A percentile compares a stretch with the other conserved stretches of the same genome.
phyloP scores from a whole-genome alignment of 2,113 vertebrate genomes.

The Hyaena hyaena region DNA sequence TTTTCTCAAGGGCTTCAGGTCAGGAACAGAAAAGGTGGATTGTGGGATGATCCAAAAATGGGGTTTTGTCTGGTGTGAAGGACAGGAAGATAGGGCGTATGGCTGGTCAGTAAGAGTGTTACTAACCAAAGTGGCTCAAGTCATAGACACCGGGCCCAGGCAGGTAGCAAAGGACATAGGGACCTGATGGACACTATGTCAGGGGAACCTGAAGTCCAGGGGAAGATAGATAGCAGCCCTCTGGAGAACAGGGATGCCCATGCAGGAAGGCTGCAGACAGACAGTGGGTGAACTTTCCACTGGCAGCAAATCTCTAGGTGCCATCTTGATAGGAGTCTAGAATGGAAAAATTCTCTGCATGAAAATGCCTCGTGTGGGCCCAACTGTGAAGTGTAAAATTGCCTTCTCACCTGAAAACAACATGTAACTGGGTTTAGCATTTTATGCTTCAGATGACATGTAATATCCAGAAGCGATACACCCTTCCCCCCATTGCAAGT shows the following conservation, averaged over 20 bases:
- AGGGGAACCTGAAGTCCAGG: neutral
- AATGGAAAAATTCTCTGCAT: constrained; percentile 2
- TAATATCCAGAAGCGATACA: constrained; percentile 18
- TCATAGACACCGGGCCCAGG: too few relatives aligned
- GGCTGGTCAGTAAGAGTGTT: neutral
- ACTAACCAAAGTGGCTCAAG: neutral
- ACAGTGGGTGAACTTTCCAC: neutral
- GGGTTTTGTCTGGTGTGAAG: neutral
- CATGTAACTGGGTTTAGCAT: neutral
- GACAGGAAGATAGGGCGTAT: neutral
- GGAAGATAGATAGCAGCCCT: neutral
- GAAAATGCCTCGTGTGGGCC: neutral
- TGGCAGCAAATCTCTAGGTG: neutral
- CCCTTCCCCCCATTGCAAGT: neutral
- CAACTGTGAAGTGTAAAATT: neutral
- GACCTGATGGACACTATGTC: rapidly evolving
- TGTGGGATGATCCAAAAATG: neutral
- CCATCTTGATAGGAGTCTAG: neutral
- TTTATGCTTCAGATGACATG: neutral
- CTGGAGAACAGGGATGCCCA: neutral
- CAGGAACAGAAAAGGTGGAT: neutral
- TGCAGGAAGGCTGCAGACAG: neutral
- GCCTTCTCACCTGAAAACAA: constrained; percentile 38
- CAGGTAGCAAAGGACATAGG: neutral
- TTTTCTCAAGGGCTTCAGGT: neutral